Percentiles rank a stretch among this genome's conserved stretches.
Conservation (phyloP, 2,113 vertebrate species). For the Siphamia tubifer region DNA sequence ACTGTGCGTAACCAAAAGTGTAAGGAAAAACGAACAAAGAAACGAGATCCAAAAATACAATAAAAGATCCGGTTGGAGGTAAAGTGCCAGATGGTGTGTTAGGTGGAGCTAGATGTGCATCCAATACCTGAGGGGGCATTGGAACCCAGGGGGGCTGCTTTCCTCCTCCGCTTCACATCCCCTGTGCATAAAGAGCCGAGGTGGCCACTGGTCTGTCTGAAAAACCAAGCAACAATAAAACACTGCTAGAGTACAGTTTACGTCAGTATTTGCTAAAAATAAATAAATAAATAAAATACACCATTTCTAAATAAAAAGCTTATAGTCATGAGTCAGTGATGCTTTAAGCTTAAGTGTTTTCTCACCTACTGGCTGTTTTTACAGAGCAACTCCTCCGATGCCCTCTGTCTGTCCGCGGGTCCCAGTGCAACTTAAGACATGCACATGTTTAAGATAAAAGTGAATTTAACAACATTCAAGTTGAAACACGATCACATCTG, state of each 20-base stretch:
- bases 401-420: constrained; percentile 88
- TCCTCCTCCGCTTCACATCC: constrained; percentile 96
- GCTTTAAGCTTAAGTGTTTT: constrained; percentile 15
- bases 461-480: neutral
- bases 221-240: constrained; percentile 43
- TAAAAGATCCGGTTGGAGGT: constrained; percentile 38
- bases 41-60: constrained; percentile 54
- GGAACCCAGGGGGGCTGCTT: constrained; percentile 91
- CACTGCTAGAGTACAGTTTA: neutral
- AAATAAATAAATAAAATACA: no score
- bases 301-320: neutral
- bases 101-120: constrained; percentile 41
- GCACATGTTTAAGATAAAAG: no score
- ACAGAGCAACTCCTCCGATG: constrained; percentile 91
- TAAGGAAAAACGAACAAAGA: constrained; percentile 48
- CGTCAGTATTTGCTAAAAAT: no score
- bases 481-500: no score
- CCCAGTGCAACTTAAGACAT: constrained; percentile 85
- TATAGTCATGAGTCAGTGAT: neutral
- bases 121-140: constrained; percentile 85
- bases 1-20: constrained; percentile 78
- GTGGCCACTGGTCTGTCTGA: constrained; percentile 96
- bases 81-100: constrained; percentile 57
- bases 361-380: constrained; percentile 93
- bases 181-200: constrained; percentile 95